Evolutionary conservation across 35 echinoderm and acorn worm genomes (phyloP).

Genomic region (Ophioderma brevispina): DNA sequence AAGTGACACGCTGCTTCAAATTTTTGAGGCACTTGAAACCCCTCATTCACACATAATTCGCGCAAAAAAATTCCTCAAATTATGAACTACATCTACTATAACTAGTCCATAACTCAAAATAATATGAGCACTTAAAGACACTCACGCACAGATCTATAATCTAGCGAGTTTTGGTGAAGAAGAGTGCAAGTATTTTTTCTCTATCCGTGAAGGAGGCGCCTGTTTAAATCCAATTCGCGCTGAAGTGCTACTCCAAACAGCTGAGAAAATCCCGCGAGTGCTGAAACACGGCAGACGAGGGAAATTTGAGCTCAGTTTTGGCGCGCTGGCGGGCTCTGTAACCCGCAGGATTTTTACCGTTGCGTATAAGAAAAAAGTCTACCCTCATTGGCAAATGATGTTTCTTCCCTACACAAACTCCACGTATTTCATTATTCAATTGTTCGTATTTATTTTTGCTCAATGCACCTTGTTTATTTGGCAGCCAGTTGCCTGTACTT

Average conservation of each 20-base stretch:
- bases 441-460: slow-evolving; percentile 1
- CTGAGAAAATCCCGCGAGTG: slow-evolving; percentile 30
- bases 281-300: neutral
- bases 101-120: too few species aligned
- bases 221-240: slow-evolving; percentile 35
- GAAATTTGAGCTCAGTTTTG: slow-evolving; percentile 24
- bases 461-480: neutral
- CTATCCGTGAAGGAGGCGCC: slow-evolving; percentile 2
- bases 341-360: neutral
- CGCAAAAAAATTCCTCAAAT: too few species aligned
- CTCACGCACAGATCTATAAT: too few species aligned
- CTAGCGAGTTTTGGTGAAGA: too few species aligned
- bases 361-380: neutral
- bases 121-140: too few species aligned
- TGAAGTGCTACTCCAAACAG: slow-evolving; percentile 22
- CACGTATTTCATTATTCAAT: slow-evolving; percentile 9
- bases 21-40: too few species aligned
- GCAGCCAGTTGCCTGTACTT: neutral
- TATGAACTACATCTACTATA: too few species aligned
- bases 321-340: slow-evolving; percentile 4
- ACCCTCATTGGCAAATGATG: neutral
- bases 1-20: too few species aligned
- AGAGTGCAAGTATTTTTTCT: too few species aligned
- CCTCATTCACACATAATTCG: too few species aligned
- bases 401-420: slow-evolving; percentile 11